Evolutionary conservation across 2,113 vertebrate genomes (phyloP), one percentile per base, ranked within the genome.

Genomic region (Eulemur macaco): DNA sequence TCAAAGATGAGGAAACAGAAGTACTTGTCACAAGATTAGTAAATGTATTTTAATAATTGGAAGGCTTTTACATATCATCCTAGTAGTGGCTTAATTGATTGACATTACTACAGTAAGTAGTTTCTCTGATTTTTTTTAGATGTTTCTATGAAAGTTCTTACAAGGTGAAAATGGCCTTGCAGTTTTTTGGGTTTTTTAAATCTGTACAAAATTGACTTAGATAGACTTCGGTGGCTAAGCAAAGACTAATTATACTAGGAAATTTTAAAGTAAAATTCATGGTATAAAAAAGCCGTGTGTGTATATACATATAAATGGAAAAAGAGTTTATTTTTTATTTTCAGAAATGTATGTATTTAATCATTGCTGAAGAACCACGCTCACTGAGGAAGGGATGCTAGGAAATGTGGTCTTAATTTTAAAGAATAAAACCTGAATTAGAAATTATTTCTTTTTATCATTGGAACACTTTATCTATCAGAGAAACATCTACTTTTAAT

Each of bases 401-500:
- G 14, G 74, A 86, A 80, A 58, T 27, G 42, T 58, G 18, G 64
- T 86, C 39, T 94, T 84, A 69, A 80, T 56, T 64, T 88, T 58
- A 80, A 5, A 80, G 4, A 78, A 54, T 50, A 39, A 84, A 88
- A 88, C 47, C 73, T 94, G 14, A 87, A 88, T 78, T 84, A 56
- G 34, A 83, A 94, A 64, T 66, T 37, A 18, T 56, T 81, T 52
- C 13, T 93, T 96, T 85, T 73, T 60, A 64, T 92, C 20, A 50
- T 82, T 86, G 86, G n/a, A 66, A 86, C 74, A 13, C 27, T 89
- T 50, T 83, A 81, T 77, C 10, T 20, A 71, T 64, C 71, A 86
- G 56, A 96, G 90, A 82, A 96, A 86, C 42, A 47, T 82, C 74
- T 86, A 47, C 86, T 95, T 96, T 81, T 93, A 85, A 60, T 76